phyloP scores from a whole-genome alignment of 53 echinoderm and acorn worm genomes.

The Mesocentrotus franciscanus region DNA sequence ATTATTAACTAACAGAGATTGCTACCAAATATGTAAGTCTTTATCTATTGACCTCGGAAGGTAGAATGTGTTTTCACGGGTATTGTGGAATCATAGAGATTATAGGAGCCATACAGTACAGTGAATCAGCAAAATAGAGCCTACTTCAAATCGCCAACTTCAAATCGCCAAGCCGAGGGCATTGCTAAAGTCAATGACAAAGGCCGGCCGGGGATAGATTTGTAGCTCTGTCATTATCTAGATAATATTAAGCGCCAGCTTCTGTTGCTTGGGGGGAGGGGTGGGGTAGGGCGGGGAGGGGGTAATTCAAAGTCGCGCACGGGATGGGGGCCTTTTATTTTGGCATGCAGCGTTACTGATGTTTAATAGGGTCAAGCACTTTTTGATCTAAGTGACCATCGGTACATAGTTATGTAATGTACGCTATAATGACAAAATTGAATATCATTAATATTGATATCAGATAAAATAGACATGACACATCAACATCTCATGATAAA shows the following conservation, averaged over 20 bases:
- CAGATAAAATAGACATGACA: background rate
- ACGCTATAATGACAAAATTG: background rate
- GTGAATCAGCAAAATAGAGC: background rate
- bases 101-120: background rate
- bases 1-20: background rate
- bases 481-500: background rate
- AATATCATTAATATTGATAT: background rate
- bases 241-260: too few relatives aligned
- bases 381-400: background rate
- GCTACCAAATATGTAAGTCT: background rate
- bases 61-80: background rate
- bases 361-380: too few relatives aligned
- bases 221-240: too few relatives aligned
- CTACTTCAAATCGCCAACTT: background rate
- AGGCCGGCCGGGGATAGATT: too few relatives aligned
- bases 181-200: too few relatives aligned
- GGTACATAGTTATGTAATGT: background rate
- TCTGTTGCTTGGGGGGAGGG: too few relatives aligned
- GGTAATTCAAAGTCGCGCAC: too few relatives aligned
- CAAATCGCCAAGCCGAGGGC: background rate
- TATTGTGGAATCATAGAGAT: background rate
- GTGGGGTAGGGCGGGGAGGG: too few relatives aligned
- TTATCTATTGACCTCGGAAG: background rate
- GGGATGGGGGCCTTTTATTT: background rate
- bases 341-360: too few relatives aligned